A percentile compares a stretch with the other conserved stretches of the same genome.
Conservation (phyloP, 2,113 vertebrate species). For the Corythoichthys intestinalis region DNA sequence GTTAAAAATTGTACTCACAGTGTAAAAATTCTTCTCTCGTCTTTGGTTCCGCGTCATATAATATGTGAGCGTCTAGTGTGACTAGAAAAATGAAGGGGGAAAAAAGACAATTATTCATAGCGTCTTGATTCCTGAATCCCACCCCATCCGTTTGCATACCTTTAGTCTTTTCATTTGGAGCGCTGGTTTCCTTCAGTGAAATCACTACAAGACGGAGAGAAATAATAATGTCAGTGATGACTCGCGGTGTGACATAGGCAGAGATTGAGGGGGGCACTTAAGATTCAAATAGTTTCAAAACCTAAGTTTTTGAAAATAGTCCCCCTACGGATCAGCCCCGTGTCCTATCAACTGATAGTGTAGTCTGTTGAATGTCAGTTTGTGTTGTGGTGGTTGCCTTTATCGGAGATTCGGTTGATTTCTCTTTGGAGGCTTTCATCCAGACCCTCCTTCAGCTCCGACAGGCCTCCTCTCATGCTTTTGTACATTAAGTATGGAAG, state of each 20-base stretch:
- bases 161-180: conserved; percentile 38
- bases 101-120: not conserved
- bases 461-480: conserved; percentile 54
- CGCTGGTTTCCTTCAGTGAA: conserved; percentile 53
- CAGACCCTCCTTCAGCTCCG: conserved; percentile 52
- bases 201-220: conserved; percentile 30
- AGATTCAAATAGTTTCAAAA: no score
- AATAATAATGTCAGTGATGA: not conserved
- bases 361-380: no score
- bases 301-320: no score
- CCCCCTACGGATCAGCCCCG: no score
- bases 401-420: conserved; percentile 56
- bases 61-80: conserved; percentile 19
- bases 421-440: conserved; percentile 57
- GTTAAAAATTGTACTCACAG: conserved; percentile 51
- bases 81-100: not conserved
- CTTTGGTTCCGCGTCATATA: conserved; percentile 45
- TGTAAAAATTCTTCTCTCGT: conserved; percentile 65
- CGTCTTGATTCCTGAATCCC: not conserved
- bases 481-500: conserved; percentile 66
- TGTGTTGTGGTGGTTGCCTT: conserved; percentile 30
- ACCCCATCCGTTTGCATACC: conserved; percentile 18
- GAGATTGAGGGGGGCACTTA: no score
- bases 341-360: no score
- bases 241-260: no score